Evolutionary conservation across 2,888 invertebrate genomes (phyloP), one percentile per base, ranked within the genome.

Genomic region (Notodonta dromedarius): DNA sequence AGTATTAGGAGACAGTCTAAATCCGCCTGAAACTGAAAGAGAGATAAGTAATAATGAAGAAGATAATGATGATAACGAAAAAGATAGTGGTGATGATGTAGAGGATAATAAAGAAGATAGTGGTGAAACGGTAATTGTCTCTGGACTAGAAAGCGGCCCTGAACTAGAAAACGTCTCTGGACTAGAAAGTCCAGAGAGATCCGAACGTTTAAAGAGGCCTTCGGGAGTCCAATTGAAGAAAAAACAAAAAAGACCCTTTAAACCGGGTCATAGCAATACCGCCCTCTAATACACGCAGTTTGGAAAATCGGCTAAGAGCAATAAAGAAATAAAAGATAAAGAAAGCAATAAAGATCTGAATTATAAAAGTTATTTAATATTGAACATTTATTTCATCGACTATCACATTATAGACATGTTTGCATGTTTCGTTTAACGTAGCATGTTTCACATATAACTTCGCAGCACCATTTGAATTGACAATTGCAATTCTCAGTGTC

Each of bases 391-490:
- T 78, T 83, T 81, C 74, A 84, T 82, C 83, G 70, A 88, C 84
- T 93, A 93, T 92, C 93, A 93, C 92, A 93, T 88, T 94, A 96
- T 87, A 95, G 94, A 90, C 97, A 97, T 78, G 96, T 96, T 93
- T 96, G 96, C 82, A 96, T 94, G 78, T 95, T 95, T 77, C 95
- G 94, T 82, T 95, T 96, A 70, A 95, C 95, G 78, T 95, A 94
- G 89, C 98, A 98, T 71, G 95, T 96, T 83, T 97, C 96, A 93
- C 98, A 98, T 76, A 96, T 96, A 74, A 98, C 98, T 88, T 97
- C 96, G 94, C 98, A 98, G 91, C 98, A 98, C 97, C 97, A 98
- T 85, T 96, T 95, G 89, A 98, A 98, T 82, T 97, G 96, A 90
- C 98, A 98, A 77, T 96, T 96, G 90, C 98, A 98, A 82, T 97